phyloP scores from a whole-genome alignment of 2,797 vertebrate genomes.

The Myotis findleyi region DNA sequence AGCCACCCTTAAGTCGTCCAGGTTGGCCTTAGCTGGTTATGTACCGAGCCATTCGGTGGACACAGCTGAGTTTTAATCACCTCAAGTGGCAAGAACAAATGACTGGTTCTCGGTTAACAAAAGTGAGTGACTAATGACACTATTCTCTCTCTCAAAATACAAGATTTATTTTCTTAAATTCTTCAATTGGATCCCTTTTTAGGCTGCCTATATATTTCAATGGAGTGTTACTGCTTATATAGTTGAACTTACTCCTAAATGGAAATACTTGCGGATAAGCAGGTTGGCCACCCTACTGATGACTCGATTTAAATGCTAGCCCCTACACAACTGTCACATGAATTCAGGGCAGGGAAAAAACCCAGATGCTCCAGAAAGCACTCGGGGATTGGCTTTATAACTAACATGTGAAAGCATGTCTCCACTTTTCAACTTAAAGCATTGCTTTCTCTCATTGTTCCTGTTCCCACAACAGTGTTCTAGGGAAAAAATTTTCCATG shows the following conservation, averaged over 20 bases:
- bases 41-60: neutral
- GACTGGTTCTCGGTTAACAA: neutral
- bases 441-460: neutral
- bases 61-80: conserved; percentile 2
- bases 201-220: neutral
- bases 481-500: conserved; percentile 30
- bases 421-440: neutral
- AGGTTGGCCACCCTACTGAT: conserved; percentile 9
- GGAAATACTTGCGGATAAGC: conserved; percentile 36
- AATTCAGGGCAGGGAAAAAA: neutral
- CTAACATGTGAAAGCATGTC: neutral
- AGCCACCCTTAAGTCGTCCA: neutral
- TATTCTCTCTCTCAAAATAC: neutral
- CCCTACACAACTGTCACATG: neutral
- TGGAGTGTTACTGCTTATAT: neutral
- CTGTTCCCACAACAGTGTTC: neutral
- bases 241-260: neutral
- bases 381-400: neutral
- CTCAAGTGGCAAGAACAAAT: neutral
- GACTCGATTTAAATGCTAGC: conserved; percentile 52
- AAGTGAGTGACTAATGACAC: neutral
- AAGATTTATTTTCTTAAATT: conserved; percentile 24
- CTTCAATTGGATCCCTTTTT: neutral
- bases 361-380: conserved; percentile 1
- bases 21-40: neutral